Evolutionary conservation across 1,140 invertebrate species (phyloP), one percentile per base, ranked within the genome.

Genomic region (Bombus confusus): DNA sequence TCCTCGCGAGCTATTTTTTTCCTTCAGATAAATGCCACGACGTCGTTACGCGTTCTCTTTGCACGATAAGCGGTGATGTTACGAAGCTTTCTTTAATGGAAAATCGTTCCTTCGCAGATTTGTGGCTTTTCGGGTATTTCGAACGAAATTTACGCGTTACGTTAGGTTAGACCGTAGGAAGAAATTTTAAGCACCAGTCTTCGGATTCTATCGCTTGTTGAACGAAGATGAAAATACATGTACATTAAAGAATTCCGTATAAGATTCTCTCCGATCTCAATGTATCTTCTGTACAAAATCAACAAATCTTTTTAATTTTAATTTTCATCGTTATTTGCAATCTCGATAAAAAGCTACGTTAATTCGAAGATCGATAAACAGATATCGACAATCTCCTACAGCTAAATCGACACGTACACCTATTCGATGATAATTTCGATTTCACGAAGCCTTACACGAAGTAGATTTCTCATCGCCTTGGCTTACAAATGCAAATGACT

Each of bases 1-100:
- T 39, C 4, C 74, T 39, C 13, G 34, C 28, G 74, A 76, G 31
- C 22, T 43, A 31, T 47, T 74, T 34, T 34, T 37, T 37, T 59
- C 34, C 0, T 18, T 10, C 10, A 57, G 73, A 75, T 75, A 75
- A 75, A 25, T 52, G 41, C 1, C n/a, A n/a, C n/a, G 34, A 28
- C 43, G 43, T 37, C 47, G 73, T 31, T 47, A 57, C 22, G 34
- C 31, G 73, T 52, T 22, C 52, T 37, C 31, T 25, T 13, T 37
- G 31, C n/a, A 25, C 47, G 73, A 75, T 75, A 75, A 75, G 73
- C 47, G 73, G 52, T 28, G 73, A 75, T 57, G 73, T 57, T n/a
- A 9, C 73, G 18, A 2, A 31, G 5, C 15, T 37, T 22, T 37
- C n/a, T 71, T 28, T 34, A 10, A 31, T 22, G 31, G 31, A 9